Percentiles rank a stretch among this genome's conserved stretches.
Evolutionary conservation across 1,140 invertebrate genomes (phyloP).

Genomic region (roundworm (Caenorhabditis elegans)): WBcel235 BX284603.4:8981001-8981500

Average conservation of each 20-base stretch:
- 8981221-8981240: too few relatives aligned
- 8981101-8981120: neutral
- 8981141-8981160: too few relatives aligned
- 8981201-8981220: too few relatives aligned
- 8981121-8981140: too few relatives aligned
- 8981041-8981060: neutral
- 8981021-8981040: neutral
- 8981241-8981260: neutral
- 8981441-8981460: too few relatives aligned
- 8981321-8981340: neutral
- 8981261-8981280: constrained; percentile 15
- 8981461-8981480: neutral
- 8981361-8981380: too few relatives aligned
- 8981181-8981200: too few relatives aligned
- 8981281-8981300: neutral
- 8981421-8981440: neutral
- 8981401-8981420: neutral
- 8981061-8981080: neutral
- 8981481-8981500: neutral
- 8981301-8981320: constrained; percentile 8
- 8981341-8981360: neutral
- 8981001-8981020: neutral
- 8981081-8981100: neutral
- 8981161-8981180: too few relatives aligned
- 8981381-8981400: neutral